phyloP scores from a whole-genome alignment of 2,888 invertebrate species.

The Drosophila meridiana region DNA sequence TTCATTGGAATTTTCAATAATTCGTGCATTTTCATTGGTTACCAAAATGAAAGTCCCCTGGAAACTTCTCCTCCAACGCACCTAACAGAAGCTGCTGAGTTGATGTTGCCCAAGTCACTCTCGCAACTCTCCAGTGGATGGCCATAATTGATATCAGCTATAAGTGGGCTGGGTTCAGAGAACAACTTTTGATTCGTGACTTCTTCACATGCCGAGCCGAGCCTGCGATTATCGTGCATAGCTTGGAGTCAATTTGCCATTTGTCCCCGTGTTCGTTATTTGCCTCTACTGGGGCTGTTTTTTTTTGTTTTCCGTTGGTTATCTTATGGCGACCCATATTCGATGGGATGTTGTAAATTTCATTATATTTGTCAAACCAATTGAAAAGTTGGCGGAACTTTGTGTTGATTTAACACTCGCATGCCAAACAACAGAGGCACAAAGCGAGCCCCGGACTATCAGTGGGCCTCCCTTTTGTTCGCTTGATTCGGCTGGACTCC shows the following conservation, averaged over 20 bases:
- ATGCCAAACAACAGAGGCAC: constrained; percentile 32
- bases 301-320: neutral
- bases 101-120: neutral
- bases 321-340: constrained; percentile 20
- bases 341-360: constrained; percentile 42
- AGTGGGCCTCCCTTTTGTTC: constrained; percentile 29
- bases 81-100: too few relatives aligned
- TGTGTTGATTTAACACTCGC: constrained; percentile 73
- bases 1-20: too few relatives aligned
- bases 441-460: constrained; percentile 45
- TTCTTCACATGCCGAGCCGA: constrained; percentile 1
- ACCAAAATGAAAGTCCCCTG: too few relatives aligned
- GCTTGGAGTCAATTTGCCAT: constrained; percentile 24
- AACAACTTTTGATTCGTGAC: constrained; percentile 9
- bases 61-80: too few relatives aligned
- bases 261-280: constrained; percentile 7
- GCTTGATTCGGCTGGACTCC: constrained; percentile 40
- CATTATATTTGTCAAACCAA: constrained; percentile 74
- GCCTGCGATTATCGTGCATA: neutral
- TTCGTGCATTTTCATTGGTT: too few relatives aligned
- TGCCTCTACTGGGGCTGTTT: neutral
- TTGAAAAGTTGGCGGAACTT: constrained; percentile 71
- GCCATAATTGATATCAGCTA: neutral
- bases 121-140: neutral
- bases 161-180: neutral